Evolutionary conservation across 2,888 invertebrate species (phyloP).

Genomic region (Chirona hameri): DNA sequence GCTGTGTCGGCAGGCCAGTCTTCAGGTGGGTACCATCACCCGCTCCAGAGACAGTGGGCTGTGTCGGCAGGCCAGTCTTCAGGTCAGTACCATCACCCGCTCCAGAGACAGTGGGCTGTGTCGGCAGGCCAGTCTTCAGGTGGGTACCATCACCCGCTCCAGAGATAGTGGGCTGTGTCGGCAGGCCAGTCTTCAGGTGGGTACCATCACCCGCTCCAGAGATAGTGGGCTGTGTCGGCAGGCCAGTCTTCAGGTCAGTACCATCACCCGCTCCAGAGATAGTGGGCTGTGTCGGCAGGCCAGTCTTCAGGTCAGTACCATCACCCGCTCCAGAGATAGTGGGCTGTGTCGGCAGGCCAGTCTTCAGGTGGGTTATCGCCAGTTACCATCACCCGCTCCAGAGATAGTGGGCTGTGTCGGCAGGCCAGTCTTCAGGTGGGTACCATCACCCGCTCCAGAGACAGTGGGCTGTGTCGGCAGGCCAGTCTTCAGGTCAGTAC

Average conservation of each 20-base stretch:
- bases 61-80: neutral
- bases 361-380: neutral
- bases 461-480: neutral
- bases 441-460: no score
- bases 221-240: neutral
- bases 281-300: neutral
- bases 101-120: neutral
- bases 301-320: conserved; percentile 14
- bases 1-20: neutral
- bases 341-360: neutral
- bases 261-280: neutral
- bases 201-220: no score
- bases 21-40: conserved; percentile 9
- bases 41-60: neutral
- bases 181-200: conserved; percentile 13
- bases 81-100: no score
- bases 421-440: conserved; percentile 22
- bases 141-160: neutral
- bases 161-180: neutral
- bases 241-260: conserved; percentile 24
- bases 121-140: conserved; percentile 11
- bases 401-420: neutral
- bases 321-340: neutral
- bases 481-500: conserved; percentile 23
- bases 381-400: no score